Conservation (phyloP, 2,113 vertebrate species). For the Taurulus bubalis region DNA sequence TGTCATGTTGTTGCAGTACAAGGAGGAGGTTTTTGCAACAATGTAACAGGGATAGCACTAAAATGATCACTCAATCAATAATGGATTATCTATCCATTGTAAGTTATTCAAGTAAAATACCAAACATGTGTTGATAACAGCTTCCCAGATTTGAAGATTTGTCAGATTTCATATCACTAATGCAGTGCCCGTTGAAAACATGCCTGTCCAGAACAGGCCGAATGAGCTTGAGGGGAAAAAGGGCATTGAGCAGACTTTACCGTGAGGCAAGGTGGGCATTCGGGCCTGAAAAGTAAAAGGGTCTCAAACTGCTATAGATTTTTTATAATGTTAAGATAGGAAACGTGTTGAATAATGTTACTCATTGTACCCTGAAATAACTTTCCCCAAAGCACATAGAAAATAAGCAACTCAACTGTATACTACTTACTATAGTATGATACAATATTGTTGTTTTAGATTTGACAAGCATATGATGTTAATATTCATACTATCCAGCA, state of each 20-base stretch:
- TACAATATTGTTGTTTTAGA: not conserved
- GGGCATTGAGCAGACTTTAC: no score
- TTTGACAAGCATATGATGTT: no score
- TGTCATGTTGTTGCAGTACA: not conserved
- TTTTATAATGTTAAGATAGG: not conserved
- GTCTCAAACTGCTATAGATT: no score
- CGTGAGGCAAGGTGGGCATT: no score
- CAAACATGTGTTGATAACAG: not conserved
- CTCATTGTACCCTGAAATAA: not conserved
- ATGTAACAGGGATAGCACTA: no score
- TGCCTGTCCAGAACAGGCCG: not conserved
- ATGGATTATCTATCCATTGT: not conserved
- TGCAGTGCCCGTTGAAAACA: not conserved
- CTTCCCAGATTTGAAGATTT: not conserved
- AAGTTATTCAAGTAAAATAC: not conserved
- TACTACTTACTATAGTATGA: not conserved
- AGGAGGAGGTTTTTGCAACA: not conserved
- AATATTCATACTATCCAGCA: no score
- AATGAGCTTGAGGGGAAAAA: not conserved
- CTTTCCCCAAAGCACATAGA: no score
- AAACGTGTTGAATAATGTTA: not conserved
- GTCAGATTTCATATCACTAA: not conserved
- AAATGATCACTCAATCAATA: no score
- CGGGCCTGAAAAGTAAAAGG: no score
- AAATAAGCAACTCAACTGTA: no score